Conservation (phyloP, 2,888 invertebrate species). For the Enchytraeus crypticus region DNA sequence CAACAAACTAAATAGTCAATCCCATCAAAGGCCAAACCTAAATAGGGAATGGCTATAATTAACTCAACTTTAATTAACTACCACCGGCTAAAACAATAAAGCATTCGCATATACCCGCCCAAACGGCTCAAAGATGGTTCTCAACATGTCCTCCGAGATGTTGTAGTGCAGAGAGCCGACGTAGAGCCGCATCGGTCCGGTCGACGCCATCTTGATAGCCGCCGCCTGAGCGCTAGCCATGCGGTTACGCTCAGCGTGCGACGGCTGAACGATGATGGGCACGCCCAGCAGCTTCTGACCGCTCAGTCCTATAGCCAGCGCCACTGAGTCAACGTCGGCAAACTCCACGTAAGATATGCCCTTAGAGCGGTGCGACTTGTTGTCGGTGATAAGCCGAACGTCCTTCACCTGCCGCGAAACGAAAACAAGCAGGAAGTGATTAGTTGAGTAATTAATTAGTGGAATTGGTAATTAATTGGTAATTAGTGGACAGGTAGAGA, state of each 20-base stretch:
- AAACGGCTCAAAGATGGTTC: slow-evolving; percentile 96
- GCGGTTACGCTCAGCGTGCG: slow-evolving; percentile 64
- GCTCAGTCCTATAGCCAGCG: slow-evolving; percentile 84
- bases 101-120: slow-evolving; percentile 58
- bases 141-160: slow-evolving; percentile 96
- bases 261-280: slow-evolving; percentile 85
- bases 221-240: slow-evolving; percentile 43
- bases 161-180: slow-evolving; percentile 96
- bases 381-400: slow-evolving; percentile 95
- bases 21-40: not conserved
- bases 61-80: too few species aligned
- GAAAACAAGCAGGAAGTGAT: too few species aligned
- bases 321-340: slow-evolving; percentile 91
- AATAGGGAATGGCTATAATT: not conserved
- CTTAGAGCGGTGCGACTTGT: slow-evolving; percentile 94
- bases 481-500: too few species aligned
- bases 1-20: too few species aligned
- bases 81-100: not conserved
- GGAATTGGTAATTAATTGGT: too few species aligned
- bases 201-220: slow-evolving; percentile 47
- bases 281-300: slow-evolving; percentile 90
- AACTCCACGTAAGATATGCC: slow-evolving; percentile 99
- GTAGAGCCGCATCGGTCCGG: slow-evolving; percentile 88
- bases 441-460: not conserved
- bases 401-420: slow-evolving; percentile 72